Conservation (phyloP, 2,797 vertebrate species). For the Euthynnus affinis region DNA sequence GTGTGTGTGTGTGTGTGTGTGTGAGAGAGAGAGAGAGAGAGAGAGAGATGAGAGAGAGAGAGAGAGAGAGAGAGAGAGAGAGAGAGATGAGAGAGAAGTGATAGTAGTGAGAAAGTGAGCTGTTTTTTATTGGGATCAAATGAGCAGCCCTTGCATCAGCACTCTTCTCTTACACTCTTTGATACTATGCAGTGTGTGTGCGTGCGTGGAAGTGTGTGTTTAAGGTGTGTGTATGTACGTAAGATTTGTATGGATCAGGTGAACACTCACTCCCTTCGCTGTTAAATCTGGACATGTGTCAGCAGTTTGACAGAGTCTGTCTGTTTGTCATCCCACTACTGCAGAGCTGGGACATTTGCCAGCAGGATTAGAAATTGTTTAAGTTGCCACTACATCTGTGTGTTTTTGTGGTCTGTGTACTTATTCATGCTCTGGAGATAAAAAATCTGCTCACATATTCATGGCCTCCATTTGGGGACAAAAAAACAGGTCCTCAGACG, state of each 20-base stretch:
- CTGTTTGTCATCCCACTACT: slow-evolving; percentile 56
- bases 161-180: slow-evolving; percentile 67
- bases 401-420: slow-evolving; percentile 27
- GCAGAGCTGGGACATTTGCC: slow-evolving; percentile 59
- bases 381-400: slow-evolving; percentile 47
- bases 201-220: slow-evolving; percentile 32
- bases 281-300: slow-evolving; percentile 74
- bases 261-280: slow-evolving; percentile 61
- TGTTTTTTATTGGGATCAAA: slow-evolving; percentile 64
- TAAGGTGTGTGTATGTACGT: slow-evolving; percentile 40
- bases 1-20: too few relatives aligned
- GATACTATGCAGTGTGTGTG: slow-evolving; percentile 48
- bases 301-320: slow-evolving; percentile 72
- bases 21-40: slow-evolving; percentile 2
- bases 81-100: neutral
- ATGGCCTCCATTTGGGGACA: neutral
- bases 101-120: slow-evolving; percentile 3
- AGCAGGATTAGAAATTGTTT: slow-evolving; percentile 54
- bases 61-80: slow-evolving; percentile 2
- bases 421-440: slow-evolving; percentile 3
- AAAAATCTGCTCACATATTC: slow-evolving; percentile 3
- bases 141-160: slow-evolving; percentile 72
- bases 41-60: neutral
- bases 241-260: slow-evolving; percentile 72
- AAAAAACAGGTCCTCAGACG: neutral